Percentiles rank a stretch among this genome's conserved stretches.
Evolutionary conservation across 2,113 vertebrate genomes (phyloP).

Genomic region (Dasyprocta punctata): DNA sequence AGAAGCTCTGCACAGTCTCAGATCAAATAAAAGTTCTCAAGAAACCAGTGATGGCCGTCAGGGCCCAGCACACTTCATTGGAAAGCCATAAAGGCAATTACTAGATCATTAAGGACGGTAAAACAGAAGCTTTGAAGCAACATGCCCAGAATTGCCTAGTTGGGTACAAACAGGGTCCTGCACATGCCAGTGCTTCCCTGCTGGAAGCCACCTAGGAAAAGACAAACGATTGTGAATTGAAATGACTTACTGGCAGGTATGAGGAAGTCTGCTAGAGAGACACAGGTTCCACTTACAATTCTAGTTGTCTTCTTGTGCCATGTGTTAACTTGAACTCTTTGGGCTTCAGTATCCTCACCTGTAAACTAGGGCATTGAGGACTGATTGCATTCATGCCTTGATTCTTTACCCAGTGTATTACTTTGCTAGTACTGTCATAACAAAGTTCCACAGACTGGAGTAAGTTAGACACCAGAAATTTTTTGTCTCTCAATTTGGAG

Average conservation of each 20-base stretch:
- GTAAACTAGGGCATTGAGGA: not conserved
- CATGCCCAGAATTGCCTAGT: not conserved
- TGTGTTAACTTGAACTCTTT: not conserved
- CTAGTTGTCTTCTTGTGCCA: not conserved
- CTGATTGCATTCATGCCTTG: not conserved
- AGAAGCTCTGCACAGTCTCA: not conserved
- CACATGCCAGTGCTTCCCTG: not conserved
- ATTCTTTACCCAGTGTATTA: not conserved
- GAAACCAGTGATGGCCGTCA: constrained; percentile 28
- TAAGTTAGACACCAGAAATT: not conserved
- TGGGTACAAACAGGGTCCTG: constrained; percentile 28
- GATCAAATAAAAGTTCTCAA: constrained; percentile 50
- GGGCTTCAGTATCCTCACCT: not conserved
- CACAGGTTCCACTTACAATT: not conserved
- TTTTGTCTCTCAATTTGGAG: not conserved
- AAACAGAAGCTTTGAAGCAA: constrained; percentile 57
- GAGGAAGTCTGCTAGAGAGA: not conserved
- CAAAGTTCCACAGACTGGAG: not conserved
- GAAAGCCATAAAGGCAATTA: constrained; percentile 71
- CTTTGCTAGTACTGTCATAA: not conserved
- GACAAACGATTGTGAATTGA: not conserved
- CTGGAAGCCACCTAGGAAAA: constrained; percentile 31
- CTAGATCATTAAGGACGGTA: constrained; percentile 61
- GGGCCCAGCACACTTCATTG: constrained; percentile 60
- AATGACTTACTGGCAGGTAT: not conserved